Evolutionary conservation across 1,140 invertebrate species (phyloP).

Genomic region (Tyrophagus putrescentiae): DNA sequence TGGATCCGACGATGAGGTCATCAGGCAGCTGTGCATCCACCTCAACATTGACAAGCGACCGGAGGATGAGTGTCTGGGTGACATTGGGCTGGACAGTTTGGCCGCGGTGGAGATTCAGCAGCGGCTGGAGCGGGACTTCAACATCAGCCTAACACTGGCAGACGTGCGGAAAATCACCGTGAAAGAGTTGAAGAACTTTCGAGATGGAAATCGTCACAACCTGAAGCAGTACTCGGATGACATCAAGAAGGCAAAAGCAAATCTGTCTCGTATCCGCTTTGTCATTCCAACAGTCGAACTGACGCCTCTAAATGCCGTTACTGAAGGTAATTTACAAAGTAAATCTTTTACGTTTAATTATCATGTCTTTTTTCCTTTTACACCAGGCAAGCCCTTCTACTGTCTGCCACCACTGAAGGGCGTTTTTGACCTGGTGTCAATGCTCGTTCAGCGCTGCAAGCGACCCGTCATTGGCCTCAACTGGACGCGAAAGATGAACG

Average conservation of each 20-base stretch:
- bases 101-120: conserved; percentile 90
- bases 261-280: conserved; percentile 16
- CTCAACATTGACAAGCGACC: conserved; percentile 58
- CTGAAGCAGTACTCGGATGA: conserved; percentile 13
- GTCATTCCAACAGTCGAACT: conserved; percentile 10
- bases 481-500: conserved; percentile 16
- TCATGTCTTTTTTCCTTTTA: neutral
- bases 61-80: conserved; percentile 65
- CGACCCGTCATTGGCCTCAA: conserved; percentile 19
- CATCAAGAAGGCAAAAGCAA: conserved; percentile 17
- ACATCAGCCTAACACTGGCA: conserved; percentile 12
- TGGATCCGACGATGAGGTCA: conserved; percentile 14
- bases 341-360: neutral
- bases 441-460: neutral
- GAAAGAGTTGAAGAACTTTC: conserved; percentile 15
- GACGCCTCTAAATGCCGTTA: neutral
- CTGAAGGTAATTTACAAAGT: conserved; percentile 6
- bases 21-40: conserved; percentile 15
- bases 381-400: conserved; percentile 21
- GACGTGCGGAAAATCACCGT: conserved; percentile 21
- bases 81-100: conserved; percentile 86
- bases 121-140: conserved; percentile 22
- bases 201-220: conserved; percentile 26
- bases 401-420: conserved; percentile 22
- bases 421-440: conserved; percentile 5